phyloP scores from a whole-genome alignment of 2,888 invertebrate genomes.

The Celastrina argiolus region DNA sequence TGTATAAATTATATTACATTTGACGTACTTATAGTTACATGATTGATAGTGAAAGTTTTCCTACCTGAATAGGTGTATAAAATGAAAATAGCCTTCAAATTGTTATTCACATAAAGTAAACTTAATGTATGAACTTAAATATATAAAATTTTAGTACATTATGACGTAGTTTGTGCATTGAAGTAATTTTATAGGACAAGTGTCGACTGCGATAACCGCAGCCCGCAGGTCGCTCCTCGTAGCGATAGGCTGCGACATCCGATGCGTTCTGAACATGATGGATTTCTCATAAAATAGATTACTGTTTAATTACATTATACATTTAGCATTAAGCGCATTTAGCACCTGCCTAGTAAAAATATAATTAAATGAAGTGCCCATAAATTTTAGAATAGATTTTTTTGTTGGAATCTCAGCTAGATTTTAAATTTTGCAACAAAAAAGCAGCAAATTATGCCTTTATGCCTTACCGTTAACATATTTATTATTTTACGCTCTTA shows the following conservation, averaged over 20 bases:
- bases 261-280: neutral
- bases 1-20: too few relatives aligned
- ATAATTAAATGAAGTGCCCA: neutral
- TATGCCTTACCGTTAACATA: too few relatives aligned
- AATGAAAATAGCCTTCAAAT: neutral
- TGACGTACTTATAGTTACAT: too few relatives aligned
- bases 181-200: conserved; percentile 7
- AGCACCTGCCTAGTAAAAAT: neutral
- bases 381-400: too few relatives aligned
- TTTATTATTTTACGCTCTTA: too few relatives aligned
- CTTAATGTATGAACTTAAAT: neutral
- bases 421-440: too few relatives aligned
- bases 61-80: neutral
- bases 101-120: neutral
- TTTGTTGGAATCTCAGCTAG: too few relatives aligned
- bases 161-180: neutral
- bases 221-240: conserved; percentile 1
- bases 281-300: neutral
- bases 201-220: conserved; percentile 10
- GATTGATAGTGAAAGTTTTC: neutral
- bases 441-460: too few relatives aligned
- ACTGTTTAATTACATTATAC: neutral
- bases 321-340: neutral
- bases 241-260: conserved; percentile 7
- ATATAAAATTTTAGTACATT: too few relatives aligned